A percentile compares a stretch with the other conserved stretches of the same genome.
These are phyloP conservation scores for Rhynchophorus ferrugineus DNA, from an alignment of 1,140 invertebrate genomes.

Conservation along the genomic window DNA sequence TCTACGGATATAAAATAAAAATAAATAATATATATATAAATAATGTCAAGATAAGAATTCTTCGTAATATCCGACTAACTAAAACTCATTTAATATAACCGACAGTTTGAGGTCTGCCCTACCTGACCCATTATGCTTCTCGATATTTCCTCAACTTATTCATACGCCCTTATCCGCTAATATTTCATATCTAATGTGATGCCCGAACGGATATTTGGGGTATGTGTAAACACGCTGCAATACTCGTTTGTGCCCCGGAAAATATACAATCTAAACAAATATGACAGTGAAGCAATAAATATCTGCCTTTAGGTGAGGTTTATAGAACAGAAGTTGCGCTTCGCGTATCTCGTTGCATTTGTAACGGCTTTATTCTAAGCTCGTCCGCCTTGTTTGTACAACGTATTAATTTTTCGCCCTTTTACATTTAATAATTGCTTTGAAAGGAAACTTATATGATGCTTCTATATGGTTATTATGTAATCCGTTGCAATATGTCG, in stretches of 20 bases:
- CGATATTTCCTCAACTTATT: background rate
- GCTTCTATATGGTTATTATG: background rate
- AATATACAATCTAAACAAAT: conserved; percentile 13
- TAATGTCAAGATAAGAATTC: too few species aligned
- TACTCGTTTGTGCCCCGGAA: background rate
- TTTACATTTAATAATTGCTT: conserved; percentile 16
- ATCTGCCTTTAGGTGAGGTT: conserved; percentile 17
- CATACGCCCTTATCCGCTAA: conserved; percentile 2
- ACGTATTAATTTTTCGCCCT: conserved; percentile 22
- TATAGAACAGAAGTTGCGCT: conserved; percentile 8
- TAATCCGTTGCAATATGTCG: background rate
- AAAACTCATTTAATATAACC: too few species aligned
- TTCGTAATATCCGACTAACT: too few species aligned
- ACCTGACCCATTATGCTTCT: background rate
- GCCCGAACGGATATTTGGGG: conserved; percentile 1
- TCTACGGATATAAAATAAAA: too few species aligned
- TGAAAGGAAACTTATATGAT: conserved; percentile 15
- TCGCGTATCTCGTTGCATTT: conserved; percentile 5
- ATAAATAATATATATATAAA: too few species aligned
- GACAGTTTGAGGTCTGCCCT: too few species aligned
- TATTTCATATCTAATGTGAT: conserved; percentile 16
- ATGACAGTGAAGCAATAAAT: conserved; percentile 5
- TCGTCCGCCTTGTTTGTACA: conserved; percentile 16
- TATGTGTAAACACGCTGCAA: conserved; percentile 3
- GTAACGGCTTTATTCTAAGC: conserved; percentile 14